Evolutionary conservation across 2,888 invertebrate species (phyloP).

Genomic region (Eupithecia tripunctaria): DNA sequence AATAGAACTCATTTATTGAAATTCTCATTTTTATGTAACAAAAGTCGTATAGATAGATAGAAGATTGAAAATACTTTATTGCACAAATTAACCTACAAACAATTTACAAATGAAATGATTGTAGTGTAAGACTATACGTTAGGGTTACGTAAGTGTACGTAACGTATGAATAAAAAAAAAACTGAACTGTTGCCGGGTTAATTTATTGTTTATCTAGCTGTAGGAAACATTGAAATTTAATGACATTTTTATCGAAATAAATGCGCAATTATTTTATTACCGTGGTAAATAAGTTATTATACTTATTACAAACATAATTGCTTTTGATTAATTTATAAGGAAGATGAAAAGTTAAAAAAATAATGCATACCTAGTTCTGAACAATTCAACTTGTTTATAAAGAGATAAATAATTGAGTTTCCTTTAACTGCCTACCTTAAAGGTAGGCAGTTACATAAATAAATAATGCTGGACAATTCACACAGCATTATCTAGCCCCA

Average conservation of each 20-base stretch:
- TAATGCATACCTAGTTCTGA: neutral
- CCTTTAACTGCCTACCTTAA: too few species aligned
- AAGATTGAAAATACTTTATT: too few species aligned
- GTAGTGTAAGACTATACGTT: too few species aligned
- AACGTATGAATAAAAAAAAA: neutral
- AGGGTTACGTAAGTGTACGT: neutral
- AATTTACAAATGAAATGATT: too few species aligned
- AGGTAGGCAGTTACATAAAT: too few species aligned
- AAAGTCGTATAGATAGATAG: too few species aligned
- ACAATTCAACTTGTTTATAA: neutral
- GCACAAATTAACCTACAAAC: too few species aligned
- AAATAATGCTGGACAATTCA: too few species aligned
- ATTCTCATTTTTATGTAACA: neutral
- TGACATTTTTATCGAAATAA: neutral
- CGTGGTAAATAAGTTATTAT: neutral
- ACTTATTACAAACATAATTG: neutral
- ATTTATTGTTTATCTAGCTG: neutral
- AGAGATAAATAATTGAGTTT: neutral
- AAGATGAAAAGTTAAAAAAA: too few species aligned
- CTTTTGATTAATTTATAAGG: neutral
- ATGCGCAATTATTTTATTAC: neutral
- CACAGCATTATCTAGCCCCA: too few species aligned
- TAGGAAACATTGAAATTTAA: neutral
- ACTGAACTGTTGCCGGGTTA: neutral
- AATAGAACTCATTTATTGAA: conserved; percentile 1